Evolutionary conservation across 2,797 vertebrate species (phyloP).

Genomic region (Pterois miles): DNA sequence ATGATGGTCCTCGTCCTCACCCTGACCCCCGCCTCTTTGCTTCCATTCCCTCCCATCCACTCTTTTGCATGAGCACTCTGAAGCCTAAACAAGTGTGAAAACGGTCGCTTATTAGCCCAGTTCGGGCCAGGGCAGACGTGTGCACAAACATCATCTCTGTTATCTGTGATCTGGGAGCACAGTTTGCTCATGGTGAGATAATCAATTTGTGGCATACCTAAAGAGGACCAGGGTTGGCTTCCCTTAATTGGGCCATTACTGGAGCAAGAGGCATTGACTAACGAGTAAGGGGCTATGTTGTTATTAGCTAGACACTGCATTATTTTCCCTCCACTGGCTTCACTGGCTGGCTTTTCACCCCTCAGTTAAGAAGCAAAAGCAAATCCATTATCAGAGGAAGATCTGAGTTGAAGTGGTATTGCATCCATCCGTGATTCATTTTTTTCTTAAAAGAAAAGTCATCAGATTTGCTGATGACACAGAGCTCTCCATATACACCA

Average conservation of each 20-base stretch:
- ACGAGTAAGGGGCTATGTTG: slow-evolving; percentile 63
- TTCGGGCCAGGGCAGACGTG: slow-evolving; percentile 60
- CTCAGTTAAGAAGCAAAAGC: slow-evolving; percentile 45
- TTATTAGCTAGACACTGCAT: slow-evolving; percentile 62
- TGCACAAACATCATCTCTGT: slow-evolving; percentile 55
- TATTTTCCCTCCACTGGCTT: slow-evolving; percentile 62
- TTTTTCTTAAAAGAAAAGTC: slow-evolving; percentile 10
- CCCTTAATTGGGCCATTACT: slow-evolving; percentile 79
- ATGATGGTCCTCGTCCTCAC: slow-evolving; percentile 22
- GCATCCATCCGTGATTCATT: slow-evolving; percentile 4
- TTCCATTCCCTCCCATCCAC: slow-evolving; percentile 21
- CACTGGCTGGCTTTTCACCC: slow-evolving; percentile 56
- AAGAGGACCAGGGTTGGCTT: slow-evolving; percentile 70
- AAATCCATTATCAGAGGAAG: slow-evolving; percentile 17
- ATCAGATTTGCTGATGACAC: slow-evolving; percentile 33
- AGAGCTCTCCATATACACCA: neutral
- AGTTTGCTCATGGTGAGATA: slow-evolving; percentile 76
- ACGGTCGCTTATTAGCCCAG: slow-evolving; percentile 72
- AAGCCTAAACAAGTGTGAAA: slow-evolving; percentile 82
- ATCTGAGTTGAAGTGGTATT: slow-evolving; percentile 18
- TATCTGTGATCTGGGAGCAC: slow-evolving; percentile 67
- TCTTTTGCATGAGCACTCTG: slow-evolving; percentile 68
- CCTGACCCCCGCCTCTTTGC: slow-evolving; percentile 16
- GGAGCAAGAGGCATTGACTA: slow-evolving; percentile 74
- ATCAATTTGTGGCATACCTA: slow-evolving; percentile 81